Evolutionary conservation across 2,113 vertebrate species (phyloP), one percentile per base, ranked within the genome.

Genomic region (Saguinus midas): DNA sequence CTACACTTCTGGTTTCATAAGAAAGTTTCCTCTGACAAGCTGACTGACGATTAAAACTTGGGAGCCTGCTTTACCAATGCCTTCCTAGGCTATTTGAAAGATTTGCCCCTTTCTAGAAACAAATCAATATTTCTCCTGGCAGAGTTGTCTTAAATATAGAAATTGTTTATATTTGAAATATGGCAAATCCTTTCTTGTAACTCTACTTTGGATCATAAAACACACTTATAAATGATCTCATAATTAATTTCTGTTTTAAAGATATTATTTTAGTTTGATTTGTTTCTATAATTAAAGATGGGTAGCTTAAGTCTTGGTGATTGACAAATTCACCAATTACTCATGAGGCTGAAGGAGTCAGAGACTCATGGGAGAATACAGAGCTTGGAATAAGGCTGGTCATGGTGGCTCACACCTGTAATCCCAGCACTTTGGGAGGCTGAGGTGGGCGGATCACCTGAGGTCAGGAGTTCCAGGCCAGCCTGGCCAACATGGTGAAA

Each of bases 271-370:
- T 83, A 10, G 79, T 78, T 96, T 92, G 68, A 16, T 52, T 80
- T 78, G 35, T 76, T 89, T 91, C 55, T 82, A 12, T 40, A 79
- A 81, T 78, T 11, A 29, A 94, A 93, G 35, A 58, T 80, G 37
- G 32, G 37, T 29, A 48, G 66, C n/a, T 76, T 61, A 95, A 89
- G 3, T 82, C 3, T 0, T 40, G 43, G 21, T 29, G 12, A 11
- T 96, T 93, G 29, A 83, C 14, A 95, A 64, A 75, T 61, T 96
- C 64, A 73, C 90, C 45, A 96, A 89, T 61, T 57, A 79, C 1
- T 96, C 52, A n/a, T 6, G 11, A 87, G 20, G 43, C 91, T 95
- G 66, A 92, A 90, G 48, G 76, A 95, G 25, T 83, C 57, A 72
- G 80, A 75, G 37, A 79, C 2, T 66, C 16, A 16, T 40, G 45